These are phyloP conservation scores for Incurvaria masculella DNA, from an alignment of 2,888 invertebrate genomes.

Conservation along the genomic window DNA sequence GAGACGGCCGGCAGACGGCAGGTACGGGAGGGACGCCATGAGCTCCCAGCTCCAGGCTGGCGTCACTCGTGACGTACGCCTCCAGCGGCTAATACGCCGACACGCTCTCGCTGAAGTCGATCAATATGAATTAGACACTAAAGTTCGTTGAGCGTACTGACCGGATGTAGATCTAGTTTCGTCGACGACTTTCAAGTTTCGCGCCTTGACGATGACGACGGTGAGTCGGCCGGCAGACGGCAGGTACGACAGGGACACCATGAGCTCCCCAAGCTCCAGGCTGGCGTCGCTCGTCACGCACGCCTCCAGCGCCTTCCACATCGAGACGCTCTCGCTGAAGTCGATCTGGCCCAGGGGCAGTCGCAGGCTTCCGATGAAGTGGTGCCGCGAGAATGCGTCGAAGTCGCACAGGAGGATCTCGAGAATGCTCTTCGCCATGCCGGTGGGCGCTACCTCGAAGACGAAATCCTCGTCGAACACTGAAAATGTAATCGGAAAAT, in stretches of 20 bases:
- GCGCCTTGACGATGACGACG: conserved; percentile 55
- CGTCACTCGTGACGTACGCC: conserved; percentile 33
- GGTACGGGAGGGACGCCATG: conserved; percentile 53
- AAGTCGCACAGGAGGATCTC: conserved; percentile 64
- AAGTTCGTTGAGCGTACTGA: conserved; percentile 10
- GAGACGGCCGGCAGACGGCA: conserved; percentile 54
- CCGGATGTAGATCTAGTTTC: conserved; percentile 36
- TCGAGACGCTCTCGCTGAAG: conserved; percentile 49
- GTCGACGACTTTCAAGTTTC: conserved; percentile 42
- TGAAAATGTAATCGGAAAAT: too few species aligned
- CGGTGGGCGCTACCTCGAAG: conserved; percentile 57
- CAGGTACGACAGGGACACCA: conserved; percentile 54
- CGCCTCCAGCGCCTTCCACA: conserved; percentile 56
- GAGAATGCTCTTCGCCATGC: conserved; percentile 50
- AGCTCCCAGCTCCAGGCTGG: conserved; percentile 45
- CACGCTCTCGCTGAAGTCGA: conserved; percentile 56
- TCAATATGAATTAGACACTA: too few species aligned
- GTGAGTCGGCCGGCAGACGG: conserved; percentile 56
- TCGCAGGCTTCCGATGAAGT: conserved; percentile 60
- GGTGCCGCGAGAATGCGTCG: conserved; percentile 62
- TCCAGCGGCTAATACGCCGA: conserved; percentile 55
- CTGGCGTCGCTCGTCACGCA: conserved; percentile 29
- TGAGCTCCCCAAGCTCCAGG: conserved; percentile 51
- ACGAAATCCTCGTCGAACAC: conserved; percentile 68
- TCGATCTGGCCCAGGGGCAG: conserved; percentile 54